Evolutionary conservation across 2,113 vertebrate species (phyloP), one percentile per base, ranked within the genome.

Genomic region (Actenoides hombroni): DNA sequence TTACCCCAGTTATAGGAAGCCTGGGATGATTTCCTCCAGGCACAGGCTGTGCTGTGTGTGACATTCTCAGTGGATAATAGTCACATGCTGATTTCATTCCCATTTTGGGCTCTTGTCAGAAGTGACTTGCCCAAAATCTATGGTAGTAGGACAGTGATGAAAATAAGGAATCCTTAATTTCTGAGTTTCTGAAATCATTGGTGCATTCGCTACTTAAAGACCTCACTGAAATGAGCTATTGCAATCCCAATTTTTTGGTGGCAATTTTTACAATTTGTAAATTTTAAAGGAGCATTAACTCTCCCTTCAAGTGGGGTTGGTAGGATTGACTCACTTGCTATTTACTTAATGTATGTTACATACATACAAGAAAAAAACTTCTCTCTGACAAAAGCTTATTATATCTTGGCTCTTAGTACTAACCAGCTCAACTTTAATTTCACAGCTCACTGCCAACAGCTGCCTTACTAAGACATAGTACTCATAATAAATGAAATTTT

Each of bases 391-490:
- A 97, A 96, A 97, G 88, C 29, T 42, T 94, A 94, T 96, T 97
- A 94, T 97, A 86, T 94, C 77, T 96, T 83, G 93, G 96, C 94
- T 94, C 86, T 20, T 68, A 71, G 56, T 94, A 75, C 86, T 91
- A 94, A 95, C 93, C 76, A 97, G 28, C 82, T 87, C 96, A 95
- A 90, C 93, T 98, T 97, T 48, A 97, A 97, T 97, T 97, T 97
- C 97, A 35, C 94, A 88, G 59, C 76, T 92, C 90, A 77, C 94
- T 98, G 97, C 97, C 98, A 98, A 89, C 95, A 98, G 90, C 97
- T 97, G 95, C 97, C 96, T 97, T 81, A 86, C 95, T 78, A 39
- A 85, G 96, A 94, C 83, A 86, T 40, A 96, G 88, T 90, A 71
- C 92, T 98, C 77, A 59, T 83, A 96, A 96, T 97, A 97, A 97